Conservation (phyloP, 2,797 vertebrate species). For the Strix occidentalis region DNA sequence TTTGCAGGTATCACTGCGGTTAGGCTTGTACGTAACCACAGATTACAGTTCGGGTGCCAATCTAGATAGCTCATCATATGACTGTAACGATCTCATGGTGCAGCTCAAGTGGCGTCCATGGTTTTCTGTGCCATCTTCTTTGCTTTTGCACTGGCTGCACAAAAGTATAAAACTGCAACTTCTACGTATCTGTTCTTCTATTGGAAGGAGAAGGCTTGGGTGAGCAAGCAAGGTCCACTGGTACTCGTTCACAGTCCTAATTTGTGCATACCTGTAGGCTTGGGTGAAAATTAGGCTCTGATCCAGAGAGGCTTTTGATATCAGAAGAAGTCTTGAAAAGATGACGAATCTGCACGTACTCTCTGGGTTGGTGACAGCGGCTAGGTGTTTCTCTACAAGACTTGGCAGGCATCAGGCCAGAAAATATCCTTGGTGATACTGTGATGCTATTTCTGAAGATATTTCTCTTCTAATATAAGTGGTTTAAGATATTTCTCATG, state of each 20-base stretch:
- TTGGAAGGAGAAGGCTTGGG: background rate
- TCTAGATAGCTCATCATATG: slow-evolving; percentile 15
- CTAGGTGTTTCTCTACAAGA: fast-evolving
- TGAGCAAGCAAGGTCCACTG: background rate
- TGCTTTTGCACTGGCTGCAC: background rate
- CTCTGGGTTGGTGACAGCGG: background rate
- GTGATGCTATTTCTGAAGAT: background rate
- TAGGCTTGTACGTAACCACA: background rate
- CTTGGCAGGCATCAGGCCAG: background rate
- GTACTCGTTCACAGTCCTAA: background rate
- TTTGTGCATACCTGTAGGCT: background rate
- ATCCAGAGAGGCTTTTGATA: background rate
- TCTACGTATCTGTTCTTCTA: background rate
- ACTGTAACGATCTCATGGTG: background rate
- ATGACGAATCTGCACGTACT: fast-evolving
- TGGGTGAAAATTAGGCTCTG: background rate
- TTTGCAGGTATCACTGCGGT: background rate
- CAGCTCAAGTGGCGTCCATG: fast-evolving
- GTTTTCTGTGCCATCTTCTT: background rate
- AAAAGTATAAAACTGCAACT: background rate
- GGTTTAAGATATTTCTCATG: background rate
- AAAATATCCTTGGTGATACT: background rate
- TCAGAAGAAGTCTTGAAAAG: background rate
- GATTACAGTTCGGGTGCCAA: background rate
- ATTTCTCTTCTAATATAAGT: background rate